Evolutionary conservation across 2,888 invertebrate genomes (phyloP).

Genomic region (Eristalis intricaria): DNA sequence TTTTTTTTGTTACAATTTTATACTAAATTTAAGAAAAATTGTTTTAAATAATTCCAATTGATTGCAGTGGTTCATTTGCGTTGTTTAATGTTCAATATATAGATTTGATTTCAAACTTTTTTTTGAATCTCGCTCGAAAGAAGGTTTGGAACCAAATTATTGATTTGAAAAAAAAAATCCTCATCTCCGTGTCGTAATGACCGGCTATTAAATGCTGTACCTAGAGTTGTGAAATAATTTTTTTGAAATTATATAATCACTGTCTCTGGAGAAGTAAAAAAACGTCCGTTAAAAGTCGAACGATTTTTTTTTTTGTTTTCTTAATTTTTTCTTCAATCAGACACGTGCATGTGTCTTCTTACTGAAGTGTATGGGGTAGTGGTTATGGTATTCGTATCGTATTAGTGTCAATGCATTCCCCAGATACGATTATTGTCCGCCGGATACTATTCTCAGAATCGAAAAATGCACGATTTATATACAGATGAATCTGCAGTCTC

Average conservation of each 20-base stretch:
- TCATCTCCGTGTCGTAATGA: constrained; percentile 41
- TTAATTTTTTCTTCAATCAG: constrained; percentile 4
- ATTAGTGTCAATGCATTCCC: constrained; percentile 19
- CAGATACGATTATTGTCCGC: background rate
- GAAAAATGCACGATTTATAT: background rate
- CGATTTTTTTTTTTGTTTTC: background rate
- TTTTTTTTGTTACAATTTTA: constrained; percentile 7
- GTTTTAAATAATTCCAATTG: background rate
- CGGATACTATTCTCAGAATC: background rate
- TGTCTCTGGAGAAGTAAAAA: constrained; percentile 17
- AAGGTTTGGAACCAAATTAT: constrained; percentile 7
- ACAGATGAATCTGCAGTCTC: background rate
- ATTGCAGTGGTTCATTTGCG: background rate
- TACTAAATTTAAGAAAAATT: background rate
- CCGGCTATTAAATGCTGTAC: constrained; percentile 36
- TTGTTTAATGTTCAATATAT: background rate
- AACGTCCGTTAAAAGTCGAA: background rate
- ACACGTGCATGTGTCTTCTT: constrained; percentile 47
- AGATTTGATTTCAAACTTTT: background rate
- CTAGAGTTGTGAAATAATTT: constrained; percentile 25
- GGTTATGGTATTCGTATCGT: constrained; percentile 14
- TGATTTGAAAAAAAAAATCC: background rate
- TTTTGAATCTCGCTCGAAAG: background rate
- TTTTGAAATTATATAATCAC: constrained; percentile 58
- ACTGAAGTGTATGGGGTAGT: constrained; percentile 9